A percentile compares a stretch with the other conserved stretches of the same genome.
Conservation (phyloP, 1,140 invertebrate genomes). For the Acromyrmex charruanus region DNA sequence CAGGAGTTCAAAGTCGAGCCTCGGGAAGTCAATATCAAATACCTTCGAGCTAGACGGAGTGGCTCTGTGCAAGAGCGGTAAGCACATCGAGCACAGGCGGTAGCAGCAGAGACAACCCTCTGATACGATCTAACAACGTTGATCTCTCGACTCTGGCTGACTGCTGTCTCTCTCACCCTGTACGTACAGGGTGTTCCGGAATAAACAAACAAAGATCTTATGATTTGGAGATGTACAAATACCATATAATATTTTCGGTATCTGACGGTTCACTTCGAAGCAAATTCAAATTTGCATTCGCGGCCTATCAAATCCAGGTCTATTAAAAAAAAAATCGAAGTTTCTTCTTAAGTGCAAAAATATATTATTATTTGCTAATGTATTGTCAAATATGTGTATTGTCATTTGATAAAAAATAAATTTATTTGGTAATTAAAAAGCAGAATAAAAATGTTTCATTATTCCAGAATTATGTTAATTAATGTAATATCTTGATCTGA, state of each 20-base stretch:
- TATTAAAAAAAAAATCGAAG: neutral
- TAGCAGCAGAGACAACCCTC: constrained; percentile 75
- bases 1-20: constrained; percentile 85
- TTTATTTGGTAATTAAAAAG: neutral
- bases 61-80: constrained; percentile 74
- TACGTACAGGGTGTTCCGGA: constrained; percentile 28
- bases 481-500: neutral
- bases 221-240: neutral
- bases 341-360: neutral
- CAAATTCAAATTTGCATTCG: neutral
- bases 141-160: constrained; percentile 65
- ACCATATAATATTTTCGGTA: neutral
- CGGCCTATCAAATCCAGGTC: neutral
- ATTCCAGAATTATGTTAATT: neutral
- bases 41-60: constrained; percentile 85
- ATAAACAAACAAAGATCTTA: neutral
- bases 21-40: constrained; percentile 86
- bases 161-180: constrained; percentile 48
- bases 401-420: neutral
- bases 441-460: neutral
- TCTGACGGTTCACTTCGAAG: neutral
- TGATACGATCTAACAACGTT: constrained; percentile 75
- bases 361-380: neutral
- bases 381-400: neutral
- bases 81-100: constrained; percentile 69